Conservation (phyloP, 37 sponge, comb jelly and placozoan species). For the Crambe crambe region DNA sequence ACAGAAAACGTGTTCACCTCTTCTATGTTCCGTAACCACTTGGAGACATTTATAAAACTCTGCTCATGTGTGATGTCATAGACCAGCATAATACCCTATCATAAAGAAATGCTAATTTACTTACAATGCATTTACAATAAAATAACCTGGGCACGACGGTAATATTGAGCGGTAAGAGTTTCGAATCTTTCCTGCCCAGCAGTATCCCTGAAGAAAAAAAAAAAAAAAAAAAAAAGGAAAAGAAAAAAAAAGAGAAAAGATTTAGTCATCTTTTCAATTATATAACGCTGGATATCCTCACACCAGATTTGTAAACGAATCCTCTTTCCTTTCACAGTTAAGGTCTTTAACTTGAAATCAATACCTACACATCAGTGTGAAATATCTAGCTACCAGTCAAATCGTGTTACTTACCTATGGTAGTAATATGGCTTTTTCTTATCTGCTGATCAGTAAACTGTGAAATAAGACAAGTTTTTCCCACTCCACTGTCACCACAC, state of each 20-base stretch:
- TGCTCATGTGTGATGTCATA: constrained; percentile 82
- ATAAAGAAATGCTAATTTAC: neutral
- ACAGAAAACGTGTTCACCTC: constrained; percentile 60
- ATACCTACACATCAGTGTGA: constrained; percentile 60
- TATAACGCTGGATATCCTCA: neutral
- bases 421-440: constrained; percentile 74
- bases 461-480: constrained; percentile 87
- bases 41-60: constrained; percentile 77
- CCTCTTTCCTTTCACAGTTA: constrained; percentile 65
- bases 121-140: neutral
- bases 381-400: neutral
- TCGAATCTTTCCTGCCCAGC: constrained; percentile 93
- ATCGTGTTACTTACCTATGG: constrained; percentile 66
- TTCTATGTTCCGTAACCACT: constrained; percentile 80
- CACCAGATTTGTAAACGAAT: constrained; percentile 85
- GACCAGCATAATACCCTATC: constrained; percentile 77
- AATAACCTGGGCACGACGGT: constrained; percentile 77
- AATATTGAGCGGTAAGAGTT: constrained; percentile 87
- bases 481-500: constrained; percentile 91
- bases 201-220: constrained; percentile 67
- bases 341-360: constrained; percentile 87
- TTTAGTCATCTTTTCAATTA: neutral
- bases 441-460: constrained; percentile 78
- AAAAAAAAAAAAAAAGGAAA: neutral
- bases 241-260: neutral